These are phyloP conservation scores for Phengaris arion DNA, from an alignment of 2,888 invertebrate species.

Conservation along the genomic window DNA sequence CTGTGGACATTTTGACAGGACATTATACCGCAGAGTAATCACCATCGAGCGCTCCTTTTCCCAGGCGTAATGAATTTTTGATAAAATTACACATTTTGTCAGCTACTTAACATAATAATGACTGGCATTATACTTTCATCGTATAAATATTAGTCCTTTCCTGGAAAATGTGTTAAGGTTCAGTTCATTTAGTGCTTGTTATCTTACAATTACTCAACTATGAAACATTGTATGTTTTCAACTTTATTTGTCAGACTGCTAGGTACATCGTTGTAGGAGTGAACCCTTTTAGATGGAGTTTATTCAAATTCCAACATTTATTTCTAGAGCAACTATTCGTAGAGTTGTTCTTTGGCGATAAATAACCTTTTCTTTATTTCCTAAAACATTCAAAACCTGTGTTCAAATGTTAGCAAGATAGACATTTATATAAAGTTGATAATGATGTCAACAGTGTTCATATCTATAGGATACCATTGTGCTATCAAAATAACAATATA, in stretches of 20 bases:
- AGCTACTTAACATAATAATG: neutral
- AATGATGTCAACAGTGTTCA: slow-evolving; percentile 14
- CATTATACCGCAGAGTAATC: slow-evolving; percentile 3
- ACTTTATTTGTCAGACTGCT: neutral
- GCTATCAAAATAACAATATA: slow-evolving; percentile 10
- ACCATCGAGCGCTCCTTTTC: slow-evolving; percentile 15
- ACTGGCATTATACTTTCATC: neutral
- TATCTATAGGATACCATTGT: slow-evolving; percentile 9
- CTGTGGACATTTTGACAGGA: slow-evolving; percentile 24
- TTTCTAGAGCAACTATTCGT: neutral
- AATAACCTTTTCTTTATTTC: neutral
- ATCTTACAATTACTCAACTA: slow-evolving; percentile 16
- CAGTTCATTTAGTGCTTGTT: slow-evolving; percentile 1
- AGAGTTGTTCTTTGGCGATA: neutral
- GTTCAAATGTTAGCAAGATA: neutral
- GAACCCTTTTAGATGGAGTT: neutral
- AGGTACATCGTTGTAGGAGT: neutral
- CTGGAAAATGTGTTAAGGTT: slow-evolving; percentile 10
- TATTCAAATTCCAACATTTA: neutral
- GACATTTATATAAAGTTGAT: neutral
- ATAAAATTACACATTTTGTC: slow-evolving; percentile 23
- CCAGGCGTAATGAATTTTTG: slow-evolving; percentile 21
- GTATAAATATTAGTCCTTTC: neutral
- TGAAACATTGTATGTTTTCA: slow-evolving; percentile 12
- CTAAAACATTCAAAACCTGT: neutral